phyloP scores from a whole-genome alignment of 2,888 invertebrate genomes.

The Ametastegia equiseti region DNA sequence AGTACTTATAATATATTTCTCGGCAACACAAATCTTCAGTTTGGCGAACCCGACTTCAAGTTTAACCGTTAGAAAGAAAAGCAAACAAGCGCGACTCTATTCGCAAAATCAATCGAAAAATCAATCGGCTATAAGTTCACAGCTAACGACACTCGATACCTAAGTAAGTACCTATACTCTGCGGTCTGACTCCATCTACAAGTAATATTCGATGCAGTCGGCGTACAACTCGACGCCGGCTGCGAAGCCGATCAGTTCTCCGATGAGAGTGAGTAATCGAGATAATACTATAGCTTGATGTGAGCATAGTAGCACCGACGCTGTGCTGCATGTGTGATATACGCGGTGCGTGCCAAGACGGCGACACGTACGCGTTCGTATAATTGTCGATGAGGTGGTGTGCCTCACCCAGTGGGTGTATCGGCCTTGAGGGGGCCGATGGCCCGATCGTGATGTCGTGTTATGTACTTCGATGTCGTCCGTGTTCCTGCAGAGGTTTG shows the following conservation, averaged over 20 bases:
- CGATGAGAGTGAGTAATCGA: slow-evolving; percentile 33
- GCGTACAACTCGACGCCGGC: slow-evolving; percentile 45
- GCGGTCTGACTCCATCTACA: slow-evolving; percentile 3
- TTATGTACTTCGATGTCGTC: slow-evolving; percentile 40
- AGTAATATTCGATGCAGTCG: slow-evolving; percentile 53
- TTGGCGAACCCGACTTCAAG: slow-evolving; percentile 3
- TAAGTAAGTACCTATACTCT: too few relatives aligned
- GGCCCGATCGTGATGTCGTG: slow-evolving; percentile 54
- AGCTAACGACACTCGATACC: background rate
- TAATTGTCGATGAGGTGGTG: slow-evolving; percentile 47
- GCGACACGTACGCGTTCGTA: background rate
- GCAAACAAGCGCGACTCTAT: slow-evolving; percentile 1
- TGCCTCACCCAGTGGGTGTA: slow-evolving; percentile 54
- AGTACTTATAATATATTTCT: background rate
- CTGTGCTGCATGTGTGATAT: background rate
- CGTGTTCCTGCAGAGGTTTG: slow-evolving; percentile 39
- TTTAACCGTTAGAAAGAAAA: background rate
- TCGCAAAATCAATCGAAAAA: background rate
- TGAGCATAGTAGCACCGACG: background rate
- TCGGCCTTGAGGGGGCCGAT: slow-evolving; percentile 62
- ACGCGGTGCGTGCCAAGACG: background rate
- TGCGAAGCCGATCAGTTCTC: background rate
- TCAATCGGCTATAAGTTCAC: too few relatives aligned
- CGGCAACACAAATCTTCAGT: slow-evolving; percentile 6
- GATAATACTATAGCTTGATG: slow-evolving; percentile 6